Evolutionary conservation across 2,888 invertebrate species (phyloP).

Genomic region (Lasioglossum leucozonium): DNA sequence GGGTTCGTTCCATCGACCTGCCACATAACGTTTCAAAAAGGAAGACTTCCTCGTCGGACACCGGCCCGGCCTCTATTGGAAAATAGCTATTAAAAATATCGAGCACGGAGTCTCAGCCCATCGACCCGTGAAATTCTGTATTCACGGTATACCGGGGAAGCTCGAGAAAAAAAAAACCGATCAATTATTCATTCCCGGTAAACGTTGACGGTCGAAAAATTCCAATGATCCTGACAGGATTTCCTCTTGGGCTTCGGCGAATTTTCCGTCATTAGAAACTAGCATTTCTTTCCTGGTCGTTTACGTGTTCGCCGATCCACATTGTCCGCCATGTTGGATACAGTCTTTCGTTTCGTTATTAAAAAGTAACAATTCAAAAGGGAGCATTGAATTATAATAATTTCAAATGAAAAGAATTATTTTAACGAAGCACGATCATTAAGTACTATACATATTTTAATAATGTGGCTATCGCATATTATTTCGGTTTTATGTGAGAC

Average conservation of each 20-base stretch:
- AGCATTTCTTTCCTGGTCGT: neutral
- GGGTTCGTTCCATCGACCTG: slow-evolving; percentile 23
- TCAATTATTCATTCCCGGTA: slow-evolving; percentile 57
- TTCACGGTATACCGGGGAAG: slow-evolving; percentile 42
- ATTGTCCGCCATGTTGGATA: neutral
- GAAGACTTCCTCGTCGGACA: slow-evolving; percentile 39
- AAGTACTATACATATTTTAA: too few species aligned
- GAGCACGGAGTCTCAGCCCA: slow-evolving; percentile 46
- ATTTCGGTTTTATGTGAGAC: neutral
- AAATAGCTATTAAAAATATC: slow-evolving; percentile 65
- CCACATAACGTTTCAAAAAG: slow-evolving; percentile 39
- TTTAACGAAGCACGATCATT: too few species aligned
- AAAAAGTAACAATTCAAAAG: neutral
- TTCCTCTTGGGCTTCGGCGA: neutral
- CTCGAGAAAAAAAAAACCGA: slow-evolving; percentile 37
- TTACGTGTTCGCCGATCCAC: neutral
- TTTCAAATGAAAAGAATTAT: neutral
- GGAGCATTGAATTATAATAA: too few species aligned
- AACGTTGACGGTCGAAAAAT: slow-evolving; percentile 31
- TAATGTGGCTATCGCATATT: too few species aligned
- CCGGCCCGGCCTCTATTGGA: slow-evolving; percentile 46
- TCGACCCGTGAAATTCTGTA: slow-evolving; percentile 61
- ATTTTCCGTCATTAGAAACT: neutral
- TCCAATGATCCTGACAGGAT: slow-evolving; percentile 19
- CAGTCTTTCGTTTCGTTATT: neutral